Percentiles rank a stretch among this genome's conserved stretches.
Conservation (phyloP, 2,888 invertebrate species). For the Cosmopolites sordidus region DNA sequence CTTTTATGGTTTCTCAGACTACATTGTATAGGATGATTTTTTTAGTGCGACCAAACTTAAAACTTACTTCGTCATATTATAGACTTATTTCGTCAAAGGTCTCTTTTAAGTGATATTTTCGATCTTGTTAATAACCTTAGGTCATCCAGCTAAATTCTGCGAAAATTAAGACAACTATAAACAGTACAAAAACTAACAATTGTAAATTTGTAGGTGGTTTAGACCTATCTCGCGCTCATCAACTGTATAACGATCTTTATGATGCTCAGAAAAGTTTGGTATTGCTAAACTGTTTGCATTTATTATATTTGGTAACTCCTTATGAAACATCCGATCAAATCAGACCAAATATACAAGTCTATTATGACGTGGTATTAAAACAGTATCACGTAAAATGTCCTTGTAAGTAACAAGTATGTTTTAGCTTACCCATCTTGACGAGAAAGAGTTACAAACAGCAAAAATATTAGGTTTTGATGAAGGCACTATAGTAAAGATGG, state of each 20-base stretch:
- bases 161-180: too few relatives aligned
- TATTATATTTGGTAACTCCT: conserved; percentile 83
- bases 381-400: background rate
- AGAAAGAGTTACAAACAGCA: conserved; percentile 66
- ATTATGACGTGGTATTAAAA: conserved; percentile 56
- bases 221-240: conserved; percentile 65
- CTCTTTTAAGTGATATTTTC: too few relatives aligned
- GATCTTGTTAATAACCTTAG: too few relatives aligned
- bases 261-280: conserved; percentile 72
- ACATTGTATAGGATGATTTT: too few relatives aligned
- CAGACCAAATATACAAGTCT: conserved; percentile 52
- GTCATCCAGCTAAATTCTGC: too few relatives aligned
- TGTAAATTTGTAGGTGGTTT: conserved; percentile 62
- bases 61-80: too few relatives aligned
- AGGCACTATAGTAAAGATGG: conserved; percentile 62
- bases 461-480: conserved; percentile 75
- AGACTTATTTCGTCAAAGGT: too few relatives aligned
- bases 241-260: conserved; percentile 70
- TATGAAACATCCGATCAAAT: conserved; percentile 61
- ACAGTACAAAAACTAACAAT: background rate
- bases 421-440: conserved; percentile 61
- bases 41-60: too few relatives aligned
- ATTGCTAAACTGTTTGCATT: conserved; percentile 75
- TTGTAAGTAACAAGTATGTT: conserved; percentile 24
- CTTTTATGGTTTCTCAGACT: too few relatives aligned